Evolutionary conservation across 2,888 invertebrate species (phyloP).

Genomic region (Coleophora deauratella): DNA sequence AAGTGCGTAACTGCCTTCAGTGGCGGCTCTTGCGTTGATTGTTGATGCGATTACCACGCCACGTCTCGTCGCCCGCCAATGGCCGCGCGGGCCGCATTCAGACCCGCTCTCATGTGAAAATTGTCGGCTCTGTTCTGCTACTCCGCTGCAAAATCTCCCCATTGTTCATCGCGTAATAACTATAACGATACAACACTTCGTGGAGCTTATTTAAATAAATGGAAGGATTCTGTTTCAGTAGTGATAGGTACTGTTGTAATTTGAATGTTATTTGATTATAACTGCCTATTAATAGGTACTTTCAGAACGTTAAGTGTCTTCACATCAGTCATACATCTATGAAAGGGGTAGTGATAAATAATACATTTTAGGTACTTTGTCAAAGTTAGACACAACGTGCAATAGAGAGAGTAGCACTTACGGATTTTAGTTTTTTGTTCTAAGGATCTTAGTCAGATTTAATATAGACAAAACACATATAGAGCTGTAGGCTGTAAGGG

Average conservation of each 20-base stretch:
- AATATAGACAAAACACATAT: no score
- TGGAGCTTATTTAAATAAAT: constrained; percentile 41
- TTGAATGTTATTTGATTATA: constrained; percentile 1
- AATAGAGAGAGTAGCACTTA: no score
- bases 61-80: constrained; percentile 79
- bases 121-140: constrained; percentile 61
- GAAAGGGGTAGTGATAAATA: no score
- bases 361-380: no score
- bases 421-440: no score
- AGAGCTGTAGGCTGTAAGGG: no score
- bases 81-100: constrained; percentile 51
- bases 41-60: constrained; percentile 80
- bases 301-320: no score
- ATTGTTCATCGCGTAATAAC: constrained; percentile 54
- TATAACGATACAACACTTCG: constrained; percentile 63
- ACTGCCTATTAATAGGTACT: not conserved
- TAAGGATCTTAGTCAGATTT: no score
- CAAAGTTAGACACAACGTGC: no score
- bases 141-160: constrained; percentile 52
- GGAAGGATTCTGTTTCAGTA: constrained; percentile 21
- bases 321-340: no score
- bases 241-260: constrained; percentile 12
- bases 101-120: constrained; percentile 62
- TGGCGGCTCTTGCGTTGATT: constrained; percentile 27
- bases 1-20: constrained; percentile 2